Percentiles rank a stretch among this genome's conserved stretches.
These are phyloP conservation scores for Noctua pronuba DNA, from an alignment of 2,888 invertebrate species.

Conservation along the genomic window DNA sequence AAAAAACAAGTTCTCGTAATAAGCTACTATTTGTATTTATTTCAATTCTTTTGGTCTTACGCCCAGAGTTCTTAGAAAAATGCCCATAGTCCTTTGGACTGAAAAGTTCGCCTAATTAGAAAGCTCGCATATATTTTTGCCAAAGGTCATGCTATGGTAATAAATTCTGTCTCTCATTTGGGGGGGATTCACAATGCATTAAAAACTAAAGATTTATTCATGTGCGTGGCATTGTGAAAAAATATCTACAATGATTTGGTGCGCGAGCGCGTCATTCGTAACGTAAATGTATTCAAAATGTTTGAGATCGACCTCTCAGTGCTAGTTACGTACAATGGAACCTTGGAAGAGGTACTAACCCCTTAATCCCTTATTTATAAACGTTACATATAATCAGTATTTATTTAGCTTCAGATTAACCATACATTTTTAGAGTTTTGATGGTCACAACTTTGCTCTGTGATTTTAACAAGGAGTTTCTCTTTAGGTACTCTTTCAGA, in stretches of 20 bases:
- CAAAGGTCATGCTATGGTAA: not conserved
- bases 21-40: no score
- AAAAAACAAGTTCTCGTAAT: no score
- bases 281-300: constrained; percentile 17
- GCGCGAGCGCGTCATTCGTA: constrained; percentile 2
- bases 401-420: not conserved
- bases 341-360: not conserved
- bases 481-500: not conserved
- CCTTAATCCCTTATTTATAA: not conserved
- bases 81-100: not conserved
- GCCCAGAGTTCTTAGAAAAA: not conserved
- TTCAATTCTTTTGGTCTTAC: no score
- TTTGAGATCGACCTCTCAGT: constrained; percentile 3
- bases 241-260: constrained; percentile 15
- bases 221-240: constrained; percentile 4
- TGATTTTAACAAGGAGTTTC: not conserved
- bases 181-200: constrained; percentile 1
- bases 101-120: not conserved
- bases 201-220: constrained; percentile 20
- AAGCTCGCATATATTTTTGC: not conserved
- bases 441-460: not conserved
- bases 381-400: not conserved
- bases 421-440: not conserved
- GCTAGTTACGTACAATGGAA: not conserved
- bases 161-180: not conserved